These are phyloP conservation scores for Dynastes tityus DNA, from an alignment of 2,888 invertebrate species.

Conservation along the genomic window DNA sequence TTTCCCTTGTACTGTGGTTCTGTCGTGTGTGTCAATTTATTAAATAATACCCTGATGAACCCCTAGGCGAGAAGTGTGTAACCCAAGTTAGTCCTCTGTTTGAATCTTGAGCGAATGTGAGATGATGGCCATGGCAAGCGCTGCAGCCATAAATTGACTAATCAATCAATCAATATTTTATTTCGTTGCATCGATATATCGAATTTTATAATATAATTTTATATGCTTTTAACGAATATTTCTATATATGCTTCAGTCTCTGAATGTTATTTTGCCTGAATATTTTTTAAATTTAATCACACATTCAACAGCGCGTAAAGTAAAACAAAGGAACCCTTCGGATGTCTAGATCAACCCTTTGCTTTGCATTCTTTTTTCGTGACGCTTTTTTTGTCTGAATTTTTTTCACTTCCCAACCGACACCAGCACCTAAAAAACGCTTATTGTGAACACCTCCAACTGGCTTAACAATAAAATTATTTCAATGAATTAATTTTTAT, in stretches of 20 bases:
- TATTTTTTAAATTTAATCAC: slow-evolving; percentile 25
- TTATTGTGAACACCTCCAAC: slow-evolving; percentile 50
- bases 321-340: slow-evolving; percentile 60
- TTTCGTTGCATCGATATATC: too few species aligned
- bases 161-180: too few species aligned
- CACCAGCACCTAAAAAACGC: slow-evolving; percentile 36
- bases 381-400: slow-evolving; percentile 54
- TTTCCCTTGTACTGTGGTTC: too few species aligned
- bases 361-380: slow-evolving; percentile 54
- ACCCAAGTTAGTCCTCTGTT: too few species aligned
- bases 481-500: slow-evolving; percentile 55
- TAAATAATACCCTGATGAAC: too few species aligned
- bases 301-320: slow-evolving; percentile 45
- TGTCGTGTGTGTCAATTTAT: too few species aligned
- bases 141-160: too few species aligned
- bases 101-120: too few species aligned
- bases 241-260: neutral
- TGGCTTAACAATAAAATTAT: slow-evolving; percentile 49
- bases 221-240: neutral
- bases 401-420: slow-evolving; percentile 44
- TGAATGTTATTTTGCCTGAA: neutral
- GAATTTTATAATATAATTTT: too few species aligned
- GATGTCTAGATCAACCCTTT: slow-evolving; percentile 57
- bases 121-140: too few species aligned
- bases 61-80: too few species aligned